Evolutionary conservation across 1,140 invertebrate genomes (phyloP), one percentile per base, ranked within the genome.

Genomic region (Contarinia nasturtii): DNA sequence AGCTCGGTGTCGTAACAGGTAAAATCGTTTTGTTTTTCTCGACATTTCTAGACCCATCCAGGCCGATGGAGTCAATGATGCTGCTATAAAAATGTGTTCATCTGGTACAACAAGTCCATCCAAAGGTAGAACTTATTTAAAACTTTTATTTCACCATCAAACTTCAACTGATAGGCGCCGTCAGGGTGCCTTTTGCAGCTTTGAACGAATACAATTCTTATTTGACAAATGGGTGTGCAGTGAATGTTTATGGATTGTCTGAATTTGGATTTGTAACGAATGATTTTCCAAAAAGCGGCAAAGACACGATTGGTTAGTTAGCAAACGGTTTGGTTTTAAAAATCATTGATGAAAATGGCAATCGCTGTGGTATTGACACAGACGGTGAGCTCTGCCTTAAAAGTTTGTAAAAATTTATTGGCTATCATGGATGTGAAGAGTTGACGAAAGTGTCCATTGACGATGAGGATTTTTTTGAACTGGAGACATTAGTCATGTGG

Each of bases 61-160:
- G 44, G 47, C 27, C 33, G 50, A 14, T 21, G 60, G 58, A 10
- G 57, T 54, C 1, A 59, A 61, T 47, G 56, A 61, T 45, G 59
- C 57, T 3, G 57, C 59, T 10, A 53, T 60, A 4, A 62, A 72
- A 49, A 52, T 70, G 0, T 66, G 58, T 45, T 73, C 81, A 0
- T 82, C 79, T 46, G 83, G 82, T 12, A 86, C 83, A 2, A 86
- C 81, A 21, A 81, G 85, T 37, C 56, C 75, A n/a, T 81, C 85
- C 1, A 87, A 87, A 64, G 81, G 80, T n/a, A n/a, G n/a, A n/a
- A n/a, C n/a, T n/a, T n/a, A n/a, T 15, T 83, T 10, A 36, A 10
- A 36, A 36, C 84, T 0, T 72, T 76, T 59, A 63, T 86, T 2
- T 80, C 80, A 2, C 18, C 15, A 22, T 47, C 1, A 41, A 2